Evolutionary conservation across 2,113 vertebrate genomes (phyloP).

Genomic region (Macaca nemestrina): DNA sequence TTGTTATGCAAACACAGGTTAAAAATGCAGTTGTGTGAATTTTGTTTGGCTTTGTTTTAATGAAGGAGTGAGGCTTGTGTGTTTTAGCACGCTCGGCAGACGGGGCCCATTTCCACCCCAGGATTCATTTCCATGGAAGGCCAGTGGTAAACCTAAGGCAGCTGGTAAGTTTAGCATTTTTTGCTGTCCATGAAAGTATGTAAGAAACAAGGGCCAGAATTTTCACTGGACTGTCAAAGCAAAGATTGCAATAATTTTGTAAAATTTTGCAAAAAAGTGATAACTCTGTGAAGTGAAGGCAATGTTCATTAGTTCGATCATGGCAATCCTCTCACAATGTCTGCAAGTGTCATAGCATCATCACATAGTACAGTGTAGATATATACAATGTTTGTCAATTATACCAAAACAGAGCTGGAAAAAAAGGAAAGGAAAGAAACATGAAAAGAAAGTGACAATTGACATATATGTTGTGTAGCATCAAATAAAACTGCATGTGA

Average conservation of each 20-base stretch:
- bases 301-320: neutral
- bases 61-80: neutral
- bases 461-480: conserved; percentile 63
- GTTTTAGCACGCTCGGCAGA: neutral
- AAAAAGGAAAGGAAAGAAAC: conserved; percentile 46
- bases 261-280: neutral
- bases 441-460: conserved; percentile 74
- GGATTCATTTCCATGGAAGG: neutral
- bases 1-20: conserved; percentile 29
- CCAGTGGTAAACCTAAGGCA: neutral
- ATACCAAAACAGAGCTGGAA: neutral
- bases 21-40: neutral
- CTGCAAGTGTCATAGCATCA: neutral
- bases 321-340: neutral
- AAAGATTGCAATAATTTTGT: neutral
- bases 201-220: neutral
- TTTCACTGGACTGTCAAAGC: neutral
- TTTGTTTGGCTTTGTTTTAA: conserved; percentile 20
- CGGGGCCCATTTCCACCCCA: neutral
- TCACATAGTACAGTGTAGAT: neutral
- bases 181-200: neutral
- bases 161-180: neutral
- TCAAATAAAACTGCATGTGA: conserved; percentile 34
- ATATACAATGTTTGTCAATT: neutral
- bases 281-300: neutral